Conservation (phyloP, 2,797 vertebrate species). For the Naso thynnoides region DNA sequence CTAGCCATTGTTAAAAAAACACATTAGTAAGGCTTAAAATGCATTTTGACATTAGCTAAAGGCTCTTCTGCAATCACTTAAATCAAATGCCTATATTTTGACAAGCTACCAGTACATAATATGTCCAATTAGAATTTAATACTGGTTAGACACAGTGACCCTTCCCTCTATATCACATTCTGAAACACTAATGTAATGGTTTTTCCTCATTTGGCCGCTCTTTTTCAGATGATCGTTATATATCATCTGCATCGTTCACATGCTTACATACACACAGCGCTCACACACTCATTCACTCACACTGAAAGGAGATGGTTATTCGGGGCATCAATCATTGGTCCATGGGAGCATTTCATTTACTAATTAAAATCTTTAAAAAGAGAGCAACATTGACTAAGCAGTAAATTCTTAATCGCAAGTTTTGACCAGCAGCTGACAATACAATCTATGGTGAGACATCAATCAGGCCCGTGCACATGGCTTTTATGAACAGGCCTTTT, state of each 20-base stretch:
- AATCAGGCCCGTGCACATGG: conserved; percentile 74
- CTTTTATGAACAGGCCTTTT: conserved; percentile 69
- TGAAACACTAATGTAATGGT: conserved; percentile 78
- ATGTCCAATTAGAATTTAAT: conserved; percentile 81
- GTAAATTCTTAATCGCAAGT: conserved; percentile 89
- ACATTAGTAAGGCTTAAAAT: conserved; percentile 51
- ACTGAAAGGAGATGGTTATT: conserved; percentile 74
- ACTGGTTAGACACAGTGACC: conserved; percentile 72
- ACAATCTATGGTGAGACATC: conserved; percentile 82
- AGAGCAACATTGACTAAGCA: conserved; percentile 90
- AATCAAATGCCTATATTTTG: conserved; percentile 77
- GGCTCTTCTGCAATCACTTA: conserved; percentile 56
- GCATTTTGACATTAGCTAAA: conserved; percentile 62
- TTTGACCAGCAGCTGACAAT: conserved; percentile 80
- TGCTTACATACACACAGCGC: conserved; percentile 64
- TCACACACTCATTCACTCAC: conserved; percentile 71
- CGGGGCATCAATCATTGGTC: conserved; percentile 90
- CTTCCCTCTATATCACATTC: conserved; percentile 68
- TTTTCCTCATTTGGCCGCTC: conserved; percentile 75
- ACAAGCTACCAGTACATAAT: conserved; percentile 78
- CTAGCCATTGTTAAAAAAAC: conserved; percentile 31
- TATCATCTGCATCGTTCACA: conserved; percentile 74
- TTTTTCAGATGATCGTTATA: conserved; percentile 74
- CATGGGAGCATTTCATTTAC: conserved; percentile 92
- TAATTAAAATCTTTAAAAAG: conserved; percentile 93